Evolutionary conservation across 2,797 vertebrate genomes (phyloP), one percentile per base, ranked within the genome.

Genomic region (Lepus townsendii): DNA sequence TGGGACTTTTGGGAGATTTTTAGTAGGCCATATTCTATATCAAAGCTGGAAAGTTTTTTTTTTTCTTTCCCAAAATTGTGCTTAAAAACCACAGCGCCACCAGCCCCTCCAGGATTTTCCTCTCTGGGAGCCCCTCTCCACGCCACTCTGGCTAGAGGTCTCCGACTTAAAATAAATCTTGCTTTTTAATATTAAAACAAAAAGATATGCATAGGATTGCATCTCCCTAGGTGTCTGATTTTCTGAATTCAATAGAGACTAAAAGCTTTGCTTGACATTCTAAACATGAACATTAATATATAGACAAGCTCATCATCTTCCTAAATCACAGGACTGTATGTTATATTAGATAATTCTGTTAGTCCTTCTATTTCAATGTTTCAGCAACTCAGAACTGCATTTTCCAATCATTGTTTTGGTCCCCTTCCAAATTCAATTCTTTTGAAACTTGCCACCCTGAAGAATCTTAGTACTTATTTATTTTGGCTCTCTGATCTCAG

Each of bases 371-470:
- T 97, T 97, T 96, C 92, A 94, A 82, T 95, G 76, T 91, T 88
- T 97, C 96, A 97, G 92, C 96, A 97, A 94, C 83, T 95, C 86
- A 95, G 80, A 94, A 82, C 72, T 75, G 76, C 88, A 96, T 94
- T 97, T 96, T 87, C 91, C 57, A 90, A 71, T 97, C 71, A 75
- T 82, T 89, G 38, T 82, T 73, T 96, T 97, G 95, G 83, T 90
- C 38, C 19, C 60, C 60, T 90, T 97, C 96, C 94, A 97, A 94
- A 95, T 96, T 80, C 96, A 95, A 95, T 96, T 94, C 72, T 95
- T 83, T 92, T 95, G 50, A 38, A 96, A 96, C 73, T 85, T 78
- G 63, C 32, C 79, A 96, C 57, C 77, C 86, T 89, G 71, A 90
- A 93, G 80, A 86, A 95, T 47, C 54, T 95, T 47, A 91, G 32